Evolutionary conservation across 2,113 vertebrate genomes (phyloP), one percentile per base, ranked within the genome.

Genomic region (Illadopsis cleaveri): DNA sequence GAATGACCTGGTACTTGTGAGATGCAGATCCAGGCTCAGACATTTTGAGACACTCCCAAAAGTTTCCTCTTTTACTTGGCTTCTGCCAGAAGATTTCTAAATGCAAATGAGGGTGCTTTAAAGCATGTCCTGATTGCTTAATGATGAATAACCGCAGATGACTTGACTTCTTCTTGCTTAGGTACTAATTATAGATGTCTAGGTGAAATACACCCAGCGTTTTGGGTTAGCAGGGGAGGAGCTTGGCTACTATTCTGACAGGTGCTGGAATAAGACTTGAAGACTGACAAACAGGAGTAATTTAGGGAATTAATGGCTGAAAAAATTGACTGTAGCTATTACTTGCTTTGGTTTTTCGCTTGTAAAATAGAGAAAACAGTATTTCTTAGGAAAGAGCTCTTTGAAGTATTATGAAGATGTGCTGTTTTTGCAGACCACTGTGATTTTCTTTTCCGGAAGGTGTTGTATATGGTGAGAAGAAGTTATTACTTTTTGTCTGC

Each of bases 131-230:
- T 93, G 65, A 94, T 80, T 94, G 73, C 84, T 89, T 82, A 71
- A 69, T 88, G 40, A 75, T 76, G 66, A 94, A 76, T 21, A 94
- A 85, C 45, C 1, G 0, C 89, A 80, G 70, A 73, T 38, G 33
- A 87, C 18, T 62, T 78, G 35, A 89, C 28, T 84, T 94, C 50
- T 87, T 2, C 70, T 72, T 69, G 48, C 47, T 90, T 40, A 84
- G 33, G 38, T 53, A 87, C 69, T 96, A 94, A 95, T 97, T 94
- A 89, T 38, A 84, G 37, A 53, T 72, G 65, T 72, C 54, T 61
- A 33, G 47, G 50, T 93, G 78, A 95, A 94, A 95, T 77, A 62
- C 47, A 77, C 24, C 25, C 71, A 94, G 27, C 11, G n/a, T 30
- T 79, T 72, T 79, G 48, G 86, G 40, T 61, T 82, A 70, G 35